Percentiles rank a stretch among this genome's conserved stretches.
phyloP scores from a whole-genome alignment of 2,888 invertebrate genomes.

The Opisthograptis luteolata region DNA sequence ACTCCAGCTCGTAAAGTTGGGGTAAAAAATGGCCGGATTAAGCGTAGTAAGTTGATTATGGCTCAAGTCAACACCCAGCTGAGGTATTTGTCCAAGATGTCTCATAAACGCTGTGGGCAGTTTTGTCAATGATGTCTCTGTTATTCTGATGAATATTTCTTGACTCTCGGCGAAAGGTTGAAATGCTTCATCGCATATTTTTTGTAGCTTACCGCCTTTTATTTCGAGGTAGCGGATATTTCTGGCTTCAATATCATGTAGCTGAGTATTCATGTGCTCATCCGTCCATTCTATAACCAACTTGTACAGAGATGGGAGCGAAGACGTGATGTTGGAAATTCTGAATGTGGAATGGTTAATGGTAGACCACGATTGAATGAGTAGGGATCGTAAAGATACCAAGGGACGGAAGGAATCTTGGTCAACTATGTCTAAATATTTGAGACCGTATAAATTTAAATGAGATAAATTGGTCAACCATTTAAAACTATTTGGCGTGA shows the following conservation, averaged over 20 bases:
- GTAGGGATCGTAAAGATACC: constrained; percentile 87
- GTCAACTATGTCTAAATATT: constrained; percentile 89
- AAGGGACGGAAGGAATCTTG: constrained; percentile 89
- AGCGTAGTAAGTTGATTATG: constrained; percentile 91
- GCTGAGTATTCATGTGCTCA: constrained; percentile 88
- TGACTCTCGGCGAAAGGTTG: constrained; percentile 89
- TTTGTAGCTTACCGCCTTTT: constrained; percentile 89
- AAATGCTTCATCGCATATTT: constrained; percentile 91
- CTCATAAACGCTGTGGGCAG: constrained; percentile 92
- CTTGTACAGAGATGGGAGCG: constrained; percentile 89
- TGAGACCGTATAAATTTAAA: constrained; percentile 89
- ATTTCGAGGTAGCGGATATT: constrained; percentile 92
- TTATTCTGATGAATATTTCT: constrained; percentile 90
- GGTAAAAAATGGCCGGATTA: constrained; percentile 93
- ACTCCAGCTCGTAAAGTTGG: constrained; percentile 94
- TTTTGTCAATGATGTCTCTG: constrained; percentile 90
- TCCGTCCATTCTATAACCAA: constrained; percentile 91
- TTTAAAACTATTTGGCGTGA: constrained; percentile 88
- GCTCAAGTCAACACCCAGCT: constrained; percentile 92
- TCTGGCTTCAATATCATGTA: constrained; percentile 90
- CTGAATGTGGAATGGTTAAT: constrained; percentile 88
- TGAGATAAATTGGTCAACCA: constrained; percentile 89
- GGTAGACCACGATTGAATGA: constrained; percentile 90
- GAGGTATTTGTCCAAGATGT: constrained; percentile 90
- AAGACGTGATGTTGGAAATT: constrained; percentile 88